Base-by-base conservation (phyloP, 2,113 vertebrate species). In the Platichthys stellatus region DNA sequence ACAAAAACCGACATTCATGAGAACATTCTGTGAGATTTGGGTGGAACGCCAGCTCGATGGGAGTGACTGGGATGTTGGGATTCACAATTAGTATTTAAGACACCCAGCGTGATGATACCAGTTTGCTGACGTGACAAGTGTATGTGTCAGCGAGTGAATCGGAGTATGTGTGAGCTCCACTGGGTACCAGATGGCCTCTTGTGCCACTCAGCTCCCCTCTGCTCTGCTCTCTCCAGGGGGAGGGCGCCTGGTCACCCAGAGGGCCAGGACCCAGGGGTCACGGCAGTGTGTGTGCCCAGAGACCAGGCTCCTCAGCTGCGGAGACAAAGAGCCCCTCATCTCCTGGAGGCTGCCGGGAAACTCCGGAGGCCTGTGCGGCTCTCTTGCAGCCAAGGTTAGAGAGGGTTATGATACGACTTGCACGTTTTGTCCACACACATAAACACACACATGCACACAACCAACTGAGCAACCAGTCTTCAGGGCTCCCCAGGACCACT, bases 351-450 rank as follows among this genome's bases (percentile, higher is more conserved):
- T 81, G 69, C 84, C 1, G 68, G 89, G 70, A 85, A 51, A 79
- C 84, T 86, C 82, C 74, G 56, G 74, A 85, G 89, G 78, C 61
- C 65, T 23, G 63, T n/a, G 83, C n/a, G n/a, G 89, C 89, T 93
- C 92, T 92, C 93, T 93, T 90, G 60, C 89, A 90, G 92, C 89
- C 88, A 87, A 92, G 91, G 93, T 93, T 92, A 92, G 86, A 82
- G 74, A 83, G 76, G 90, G 81, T 79, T 77, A 82, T 81, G 82
- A 85, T 91, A 89, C 63, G 58, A 84, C 84, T 82, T 74, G 58
- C 72, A 76, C 14, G 43, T 72, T 72, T 62, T 15, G 8, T 57
- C 28, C 8, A 77, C 72, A 78, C 57, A 77, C 74, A 51, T 17
- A 47, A 13, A 47, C 47, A 51, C 47, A 51, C 15, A 51, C 63